Base-by-base conservation (phyloP, 2,113 vertebrate species). In the Hyla sarda region DNA sequence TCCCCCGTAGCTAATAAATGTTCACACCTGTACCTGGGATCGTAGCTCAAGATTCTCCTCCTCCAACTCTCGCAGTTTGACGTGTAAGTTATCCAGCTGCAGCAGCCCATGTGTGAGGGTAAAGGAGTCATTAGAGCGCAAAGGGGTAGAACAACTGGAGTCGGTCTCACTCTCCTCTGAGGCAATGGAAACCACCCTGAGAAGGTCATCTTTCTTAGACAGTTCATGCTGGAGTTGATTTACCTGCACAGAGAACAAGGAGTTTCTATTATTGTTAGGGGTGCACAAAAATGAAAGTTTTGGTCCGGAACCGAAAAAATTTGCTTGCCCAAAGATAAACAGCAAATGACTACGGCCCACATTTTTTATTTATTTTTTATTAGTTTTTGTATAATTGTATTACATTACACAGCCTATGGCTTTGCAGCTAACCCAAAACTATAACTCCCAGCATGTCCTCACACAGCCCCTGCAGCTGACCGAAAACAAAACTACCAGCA, bases 211-310 rank as follows among this genome's bases (percentile, higher is more conserved):
- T 90, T 99, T 99, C 92, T 99, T 98, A 0, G 93, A 91, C 45
- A 99, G 92, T 50, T 99, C 98, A 77, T 99, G 98, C 89, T 99
- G 97, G 67, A 99, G 93, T 90, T 99, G 98, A 89, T 98, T 96
- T 84, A 97, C 97, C 98, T 99, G 91, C 1, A 21, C 7, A 71
- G 12, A 28, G 16, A 14, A 14, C 11, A 50, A 75, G 45, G 9
- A 3, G 23, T 14, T 45, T n/a, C n/a, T n/a, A n/a, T n/a, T n/a
- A n/a, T n/a, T n/a, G n/a, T n/a, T n/a, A n/a, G n/a, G n/a, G n/a
- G n/a, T n/a, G n/a, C n/a, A n/a, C n/a, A n/a, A n/a, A n/a, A n/a
- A n/a, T n/a, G n/a, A n/a, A n/a, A n/a, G n/a, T n/a, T n/a, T n/a
- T n/a, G n/a, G n/a, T n/a, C n/a, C n/a, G n/a, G n/a, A n/a, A n/a